phyloP scores from a whole-genome alignment of 2,113 vertebrate genomes.

The Maccullochella peelii region DNA sequence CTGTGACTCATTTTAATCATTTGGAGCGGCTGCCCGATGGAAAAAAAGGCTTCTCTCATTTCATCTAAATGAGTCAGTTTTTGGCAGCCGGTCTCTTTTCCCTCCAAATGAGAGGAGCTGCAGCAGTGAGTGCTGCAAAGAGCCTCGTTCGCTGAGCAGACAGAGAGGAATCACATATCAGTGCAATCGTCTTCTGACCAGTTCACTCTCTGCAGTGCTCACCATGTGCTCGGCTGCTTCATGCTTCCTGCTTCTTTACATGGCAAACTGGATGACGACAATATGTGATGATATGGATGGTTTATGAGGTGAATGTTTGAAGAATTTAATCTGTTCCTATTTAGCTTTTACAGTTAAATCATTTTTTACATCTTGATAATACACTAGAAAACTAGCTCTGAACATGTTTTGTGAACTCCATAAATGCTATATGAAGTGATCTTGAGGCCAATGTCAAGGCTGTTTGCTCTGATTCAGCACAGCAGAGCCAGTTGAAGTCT shows the following conservation, averaged over 20 bases:
- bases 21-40: conserved; percentile 21
- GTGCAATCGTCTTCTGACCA: conserved; percentile 37
- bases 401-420: neutral
- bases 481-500: neutral
- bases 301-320: neutral
- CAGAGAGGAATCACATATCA: conserved; percentile 72
- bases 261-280: neutral
- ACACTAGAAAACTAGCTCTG: neutral
- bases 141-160: conserved; percentile 49
- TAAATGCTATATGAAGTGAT: neutral
- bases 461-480: neutral
- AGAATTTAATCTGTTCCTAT: neutral
- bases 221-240: conserved; percentile 30
- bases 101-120: conserved; percentile 60
- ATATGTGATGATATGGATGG: neutral
- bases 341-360: neutral
- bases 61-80: conserved; percentile 72
- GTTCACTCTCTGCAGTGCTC: conserved; percentile 30
- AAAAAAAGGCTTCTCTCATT: conserved; percentile 63
- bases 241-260: neutral
- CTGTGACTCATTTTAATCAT: conserved; percentile 72
- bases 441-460: neutral
- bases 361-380: neutral
- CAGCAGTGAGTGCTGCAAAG: conserved; percentile 31
- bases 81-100: conserved; percentile 66